Percentiles rank a stretch among this genome's conserved stretches.
phyloP scores from a whole-genome alignment of 1,140 invertebrate species.

The Battus philenor region DNA sequence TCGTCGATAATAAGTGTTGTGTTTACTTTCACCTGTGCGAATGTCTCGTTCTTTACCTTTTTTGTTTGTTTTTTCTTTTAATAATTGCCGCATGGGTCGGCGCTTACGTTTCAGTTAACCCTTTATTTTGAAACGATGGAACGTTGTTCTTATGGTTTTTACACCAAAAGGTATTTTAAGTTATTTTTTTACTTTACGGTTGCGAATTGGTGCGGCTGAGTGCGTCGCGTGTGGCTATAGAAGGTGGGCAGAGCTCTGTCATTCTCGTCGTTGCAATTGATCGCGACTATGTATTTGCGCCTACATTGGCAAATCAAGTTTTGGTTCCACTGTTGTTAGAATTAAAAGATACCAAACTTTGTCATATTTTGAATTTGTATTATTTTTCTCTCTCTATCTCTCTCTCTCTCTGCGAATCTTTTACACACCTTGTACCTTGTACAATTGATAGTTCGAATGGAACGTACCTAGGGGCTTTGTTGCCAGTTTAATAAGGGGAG shows the following conservation, averaged over 20 bases:
- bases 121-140: constrained; percentile 75
- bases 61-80: constrained; percentile 72
- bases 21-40: constrained; percentile 74
- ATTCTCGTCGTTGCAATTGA: constrained; percentile 30
- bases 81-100: constrained; percentile 70
- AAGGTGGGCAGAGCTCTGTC: constrained; percentile 30
- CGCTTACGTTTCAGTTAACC: constrained; percentile 71
- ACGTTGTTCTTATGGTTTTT: constrained; percentile 76
- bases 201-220: constrained; percentile 60
- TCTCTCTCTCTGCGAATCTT: too few species aligned
- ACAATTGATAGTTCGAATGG: constrained; percentile 22
- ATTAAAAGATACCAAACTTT: constrained; percentile 23
- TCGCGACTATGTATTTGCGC: constrained; percentile 23
- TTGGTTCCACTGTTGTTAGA: constrained; percentile 20
- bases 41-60: constrained; percentile 72
- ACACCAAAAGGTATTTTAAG: constrained; percentile 75
- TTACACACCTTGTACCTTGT: too few species aligned
- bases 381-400: too few species aligned
- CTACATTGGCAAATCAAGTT: constrained; percentile 23
- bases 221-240: constrained; percentile 63
- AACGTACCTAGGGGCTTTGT: constrained; percentile 28
- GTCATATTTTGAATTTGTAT: constrained; percentile 5
- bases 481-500: constrained; percentile 32
- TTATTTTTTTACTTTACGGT: constrained; percentile 70
- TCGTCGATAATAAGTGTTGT: constrained; percentile 74